Base-by-base conservation (phyloP, 2,797 vertebrate species). In the Mus spretus region DNA sequence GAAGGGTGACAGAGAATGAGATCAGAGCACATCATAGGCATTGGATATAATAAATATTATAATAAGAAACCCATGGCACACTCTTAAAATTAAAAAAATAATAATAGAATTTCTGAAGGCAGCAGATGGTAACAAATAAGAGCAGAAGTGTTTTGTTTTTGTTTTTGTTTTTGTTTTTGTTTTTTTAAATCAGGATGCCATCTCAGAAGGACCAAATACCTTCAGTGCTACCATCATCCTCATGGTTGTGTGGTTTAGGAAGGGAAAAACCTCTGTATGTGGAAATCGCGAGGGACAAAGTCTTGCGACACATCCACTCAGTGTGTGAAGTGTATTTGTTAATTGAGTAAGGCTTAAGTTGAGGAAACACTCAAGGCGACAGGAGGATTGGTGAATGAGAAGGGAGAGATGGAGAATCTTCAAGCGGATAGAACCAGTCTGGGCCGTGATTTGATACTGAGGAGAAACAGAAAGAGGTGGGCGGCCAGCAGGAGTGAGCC, bases 271-370 rank as follows among this genome's bases (percentile, higher is more conserved):
- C 17, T 26, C 75, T 78, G 8, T n/a, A 22, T 14, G 63, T 81
- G 61, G 67, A 92, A 59, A 88, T 95, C 47, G 89, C 63, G 82
- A 89, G 79, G 57, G 81, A 59, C 63, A 93, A 93, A 72, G n/a
- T 57, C 84, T 59, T 94, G 10, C 22, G 75, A 85, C 47, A 11
- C 74, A 63, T 87, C 74, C 86, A 59, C 92, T 95, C 57, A 83
- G 13, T 44, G 47, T 95, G 50, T 50, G 37, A 86, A 89, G 31
- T 77, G 24, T 37, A 87, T 80, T 86, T 94, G 81, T 63, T 90
- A 89, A 87, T 37, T 72, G 75, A 92, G 77, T 93, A 91, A 87
- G 22, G 53, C 90, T 92, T 94, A 89, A 92, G 72, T 55, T 88
- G 67, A 94, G 80, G 40, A 90, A 57, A 50, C 80, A 80, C 40